phyloP scores from a whole-genome alignment of 2,113 vertebrate genomes.

The Sisor rabdophorus region DNA sequence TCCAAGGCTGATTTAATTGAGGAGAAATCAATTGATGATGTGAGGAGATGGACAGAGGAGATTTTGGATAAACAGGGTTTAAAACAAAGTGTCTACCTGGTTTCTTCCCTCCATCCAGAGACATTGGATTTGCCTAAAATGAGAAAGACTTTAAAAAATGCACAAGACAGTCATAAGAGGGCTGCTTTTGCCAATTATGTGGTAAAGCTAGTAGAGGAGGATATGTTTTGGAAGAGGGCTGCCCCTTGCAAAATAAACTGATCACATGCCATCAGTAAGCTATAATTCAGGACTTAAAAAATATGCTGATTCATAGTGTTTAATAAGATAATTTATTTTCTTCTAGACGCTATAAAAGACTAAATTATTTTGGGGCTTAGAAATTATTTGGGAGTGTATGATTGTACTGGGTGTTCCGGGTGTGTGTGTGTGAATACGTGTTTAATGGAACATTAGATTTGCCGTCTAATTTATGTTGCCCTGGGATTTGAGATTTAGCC shows the following conservation, averaged over 20 bases:
- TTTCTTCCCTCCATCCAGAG: constrained; percentile 44
- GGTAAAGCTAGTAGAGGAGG: constrained; percentile 37
- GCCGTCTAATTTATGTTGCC: too few relatives aligned
- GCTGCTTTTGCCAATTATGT: constrained; percentile 37
- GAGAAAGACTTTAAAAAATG: constrained; percentile 24
- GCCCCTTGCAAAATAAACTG: constrained; percentile 45
- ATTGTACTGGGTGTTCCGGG: background rate
- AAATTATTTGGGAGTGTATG: background rate
- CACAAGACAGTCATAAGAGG: constrained; percentile 35
- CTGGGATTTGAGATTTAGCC: background rate
- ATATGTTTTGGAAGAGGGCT: constrained; percentile 44
- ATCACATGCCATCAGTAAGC: background rate
- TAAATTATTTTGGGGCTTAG: background rate
- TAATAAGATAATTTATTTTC: background rate
- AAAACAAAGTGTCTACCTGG: constrained; percentile 38
- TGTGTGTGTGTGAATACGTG: background rate
- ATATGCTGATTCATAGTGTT: background rate
- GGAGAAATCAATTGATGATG: constrained; percentile 11
- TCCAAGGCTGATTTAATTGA: constrained; percentile 45
- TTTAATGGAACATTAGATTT: background rate
- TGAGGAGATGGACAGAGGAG: constrained; percentile 40
- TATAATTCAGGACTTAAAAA: background rate
- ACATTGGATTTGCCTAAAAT: constrained; percentile 46
- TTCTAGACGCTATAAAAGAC: background rate
- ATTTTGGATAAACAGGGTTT: constrained; percentile 38